Evolutionary conservation across 2,888 invertebrate species (phyloP), one percentile per base, ranked within the genome.

Genomic region (Drosophila nigritarsus): DNA sequence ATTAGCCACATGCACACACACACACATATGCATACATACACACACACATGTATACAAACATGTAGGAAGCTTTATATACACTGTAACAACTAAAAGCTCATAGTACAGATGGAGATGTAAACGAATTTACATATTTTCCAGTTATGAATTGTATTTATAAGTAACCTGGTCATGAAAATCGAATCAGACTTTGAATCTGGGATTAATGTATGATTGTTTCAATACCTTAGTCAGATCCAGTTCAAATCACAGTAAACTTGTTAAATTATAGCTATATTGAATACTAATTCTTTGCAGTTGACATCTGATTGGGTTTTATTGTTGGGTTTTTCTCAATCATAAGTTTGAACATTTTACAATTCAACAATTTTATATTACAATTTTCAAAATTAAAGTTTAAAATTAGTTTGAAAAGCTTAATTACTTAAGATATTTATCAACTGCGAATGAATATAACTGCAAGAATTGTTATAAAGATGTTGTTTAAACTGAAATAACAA

Each of bases 1-100:
- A 65, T 78, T 71, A 60, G 45, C n/a, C 27, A 55, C n/a, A 38
- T 45, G 15, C 20, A 15, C 15, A 42, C 6, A 13, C 20, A 13
- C 20, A 13, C 7, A 45, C 45, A 15, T 9, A 11, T 3, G 6
- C 24, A 36, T 1, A 36, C 11, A 18, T 1, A 27, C 18, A 36
- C 18, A 36, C 18, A 36, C 6, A 53, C 8, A 34, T 5, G 9
- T 5, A 27, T 36, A 36, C 11, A 29, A 27, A 5, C n/a, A 29
- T 38, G 54, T 3, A 55, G 27, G 38, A 38, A 38, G 55, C 29
- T 55, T 55, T n/a, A 15, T n/a, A 29, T 55, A 54, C 54, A 54
- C 54, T 54, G 54, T 5, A 34, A 34, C 9, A 30, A 9, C 45
- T 24, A 1, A 30, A 40, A 15, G 11, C 13, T 30, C 3, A 34